These are phyloP conservation scores for Drosophila birchii DNA, from an alignment of 2,888 invertebrate species.

Conservation along the genomic window DNA sequence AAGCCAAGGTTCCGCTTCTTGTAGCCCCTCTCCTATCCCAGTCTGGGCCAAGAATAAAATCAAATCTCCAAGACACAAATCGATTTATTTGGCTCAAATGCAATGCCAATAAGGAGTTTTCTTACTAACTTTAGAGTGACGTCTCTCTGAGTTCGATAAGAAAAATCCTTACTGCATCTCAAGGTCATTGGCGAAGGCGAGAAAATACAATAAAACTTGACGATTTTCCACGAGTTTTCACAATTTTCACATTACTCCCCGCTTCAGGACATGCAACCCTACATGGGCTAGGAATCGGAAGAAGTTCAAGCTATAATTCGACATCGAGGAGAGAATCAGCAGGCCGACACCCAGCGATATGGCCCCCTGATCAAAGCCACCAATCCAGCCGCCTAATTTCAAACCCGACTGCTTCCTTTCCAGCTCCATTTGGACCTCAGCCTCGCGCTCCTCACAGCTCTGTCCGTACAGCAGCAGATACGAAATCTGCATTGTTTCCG, in stretches of 20 bases:
- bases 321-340: conserved; percentile 85
- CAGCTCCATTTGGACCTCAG: conserved; percentile 20
- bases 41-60: neutral
- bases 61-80: conserved; percentile 21
- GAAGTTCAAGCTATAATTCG: conserved; percentile 23
- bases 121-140: neutral
- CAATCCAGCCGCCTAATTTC: conserved; percentile 85
- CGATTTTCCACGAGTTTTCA: neutral
- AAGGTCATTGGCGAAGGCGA: conserved; percentile 14
- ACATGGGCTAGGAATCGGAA: conserved; percentile 34
- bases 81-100: conserved; percentile 22
- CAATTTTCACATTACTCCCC: conserved; percentile 37
- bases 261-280: conserved; percentile 40
- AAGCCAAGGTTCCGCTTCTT: conserved; percentile 84
- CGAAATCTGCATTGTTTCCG: conserved; percentile 55
- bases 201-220: neutral
- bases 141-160: neutral
- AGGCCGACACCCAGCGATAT: conserved; percentile 88
- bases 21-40: neutral
- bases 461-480: conserved; percentile 63
- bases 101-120: conserved; percentile 10
- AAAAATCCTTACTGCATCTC: conserved; percentile 4
- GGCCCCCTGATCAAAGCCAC: conserved; percentile 86
- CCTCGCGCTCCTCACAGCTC: conserved; percentile 85
- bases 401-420: neutral